Evolutionary conservation across 1,140 invertebrate genomes (phyloP), one percentile per base, ranked within the genome.

Genomic region (Neodiprion pinetum): DNA sequence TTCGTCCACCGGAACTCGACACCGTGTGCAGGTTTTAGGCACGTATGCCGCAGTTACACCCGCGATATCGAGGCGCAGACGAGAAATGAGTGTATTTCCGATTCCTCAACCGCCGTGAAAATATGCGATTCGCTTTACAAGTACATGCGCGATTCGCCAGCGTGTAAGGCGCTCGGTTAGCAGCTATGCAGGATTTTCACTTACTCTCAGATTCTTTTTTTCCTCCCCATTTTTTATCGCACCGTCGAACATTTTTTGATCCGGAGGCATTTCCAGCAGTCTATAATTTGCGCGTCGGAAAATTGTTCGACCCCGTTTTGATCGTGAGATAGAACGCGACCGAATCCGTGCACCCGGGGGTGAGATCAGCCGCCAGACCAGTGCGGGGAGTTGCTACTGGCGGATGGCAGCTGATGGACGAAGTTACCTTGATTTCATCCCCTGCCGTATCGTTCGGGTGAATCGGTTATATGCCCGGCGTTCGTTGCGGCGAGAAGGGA

Each of bases 11-110:
- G 9, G 9, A 61, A 61, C 53, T 61, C 53, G 53, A 40, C n/a
- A 61, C 53, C 4, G 53, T 12, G n/a, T 40, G 28, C 28, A 40
- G 5, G 28, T 5, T 40, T 40, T 40, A 40, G 28, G 5, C 28
- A 17, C 53, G 53, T 61, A 61, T 61, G 53, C 28, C 28, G 28
- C 53, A 61, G 53, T 61, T 61, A 61, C 53, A 61, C 4, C 53
- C 4, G 53, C 53, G 53, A 61, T 61, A 61, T 61, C 53, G 53
- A 61, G 14, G 0, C 53, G 11, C n/a, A 61, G 11, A 61, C 53
- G 53, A 61, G 53, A 61, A 61, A 61, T 61, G 53, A 61, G 53
- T 9, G n/a, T 61, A 61, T 61, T 61, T 61, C 53, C 53, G 53
- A 40, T 40, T 40, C 1, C 53, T 14, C 11, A 14, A 8, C 4